Base-by-base conservation (phyloP, 2,888 invertebrate genomes). In the Aproaerema taeniolella region DNA sequence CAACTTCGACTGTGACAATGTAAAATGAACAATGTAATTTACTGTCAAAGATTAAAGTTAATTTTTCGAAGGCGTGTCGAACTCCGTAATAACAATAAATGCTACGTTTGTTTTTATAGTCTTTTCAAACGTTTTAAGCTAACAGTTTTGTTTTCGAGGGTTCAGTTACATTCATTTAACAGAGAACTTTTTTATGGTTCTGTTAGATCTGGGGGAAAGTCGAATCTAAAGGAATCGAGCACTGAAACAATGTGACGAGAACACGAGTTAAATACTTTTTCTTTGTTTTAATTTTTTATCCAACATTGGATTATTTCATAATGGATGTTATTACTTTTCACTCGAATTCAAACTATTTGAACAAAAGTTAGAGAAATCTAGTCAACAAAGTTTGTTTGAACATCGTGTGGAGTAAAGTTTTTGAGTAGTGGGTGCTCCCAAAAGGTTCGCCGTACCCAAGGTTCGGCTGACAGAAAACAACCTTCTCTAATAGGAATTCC, bases 401-500 rank as follows among this genome's bases (percentile, higher is more conserved):
- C n/a, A n/a, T n/a, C n/a, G n/a, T n/a, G n/a, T n/a, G n/a, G n/a
- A n/a, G n/a, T n/a, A n/a, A n/a, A n/a, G n/a, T n/a, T n/a, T n/a
- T n/a, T 20, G 8, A 20, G 4, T 15, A 28, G 28, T 35, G 35
- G 35, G 12, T 30, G 20, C 29, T 37, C 37, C 37, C 30, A 37
- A 37, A 37, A 30, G 26, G 10, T 26, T 24, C n/a, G 8, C 35
- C 16, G n/a, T 9, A 13, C 20, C 30, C 13, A 14, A 10, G n/a
- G 37, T 11, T 12, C 20, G 67, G 69, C 76, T 68, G 74, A 72
- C 64, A 67, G 71, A 69, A 77, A 77, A 79, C 72, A 77, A 72
- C 72, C 64, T 71, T 71, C 52, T 61, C 72, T 81, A 81, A 82
- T 82, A 80, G 78, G 66, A 80, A 83, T 82, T 82, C 79, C 72